These are phyloP conservation scores for Ictalurus punctatus DNA, from an alignment of 2,113 vertebrate genomes.

Conservation along the genomic window DNA sequence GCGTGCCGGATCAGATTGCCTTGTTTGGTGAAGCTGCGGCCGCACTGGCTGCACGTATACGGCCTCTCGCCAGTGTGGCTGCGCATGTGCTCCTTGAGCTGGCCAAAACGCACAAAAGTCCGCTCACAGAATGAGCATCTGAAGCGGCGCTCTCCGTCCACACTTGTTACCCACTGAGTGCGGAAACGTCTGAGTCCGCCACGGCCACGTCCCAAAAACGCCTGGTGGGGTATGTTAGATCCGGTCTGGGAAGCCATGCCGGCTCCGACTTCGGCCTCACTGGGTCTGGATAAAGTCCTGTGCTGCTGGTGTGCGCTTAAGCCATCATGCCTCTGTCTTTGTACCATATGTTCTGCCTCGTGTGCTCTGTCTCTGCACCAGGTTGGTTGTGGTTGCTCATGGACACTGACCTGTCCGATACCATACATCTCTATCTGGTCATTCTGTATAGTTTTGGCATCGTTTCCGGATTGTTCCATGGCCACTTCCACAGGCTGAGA, in stretches of 20 bases:
- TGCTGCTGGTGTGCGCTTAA: constrained; percentile 18
- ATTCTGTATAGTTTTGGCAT: background rate
- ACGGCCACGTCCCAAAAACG: constrained; percentile 31
- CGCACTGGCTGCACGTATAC: constrained; percentile 68
- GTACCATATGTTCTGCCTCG: background rate
- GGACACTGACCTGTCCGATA: background rate
- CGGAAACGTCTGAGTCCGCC: constrained; percentile 55
- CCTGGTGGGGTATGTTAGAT: background rate
- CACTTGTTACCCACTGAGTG: constrained; percentile 52
- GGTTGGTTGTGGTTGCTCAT: constrained; percentile 16
- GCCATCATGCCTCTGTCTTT: background rate
- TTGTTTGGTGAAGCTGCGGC: constrained; percentile 72
- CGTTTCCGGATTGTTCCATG: constrained; percentile 18
- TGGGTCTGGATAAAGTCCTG: constrained; percentile 44
- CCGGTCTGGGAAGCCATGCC: background rate
- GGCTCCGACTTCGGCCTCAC: background rate
- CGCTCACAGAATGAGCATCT: constrained; percentile 68
- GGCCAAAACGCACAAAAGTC: constrained; percentile 65
- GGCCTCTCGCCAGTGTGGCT: constrained; percentile 74
- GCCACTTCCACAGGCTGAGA: background rate
- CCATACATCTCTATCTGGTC: constrained; percentile 15
- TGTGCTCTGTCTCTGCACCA: constrained; percentile 22
- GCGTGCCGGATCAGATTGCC: constrained; percentile 71
- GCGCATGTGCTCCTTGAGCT: constrained; percentile 71
- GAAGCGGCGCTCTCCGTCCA: constrained; percentile 63